These are phyloP conservation scores for Tympanuchus pallidicinctus DNA, from an alignment of 2,113 vertebrate species.

Conservation along the genomic window DNA sequence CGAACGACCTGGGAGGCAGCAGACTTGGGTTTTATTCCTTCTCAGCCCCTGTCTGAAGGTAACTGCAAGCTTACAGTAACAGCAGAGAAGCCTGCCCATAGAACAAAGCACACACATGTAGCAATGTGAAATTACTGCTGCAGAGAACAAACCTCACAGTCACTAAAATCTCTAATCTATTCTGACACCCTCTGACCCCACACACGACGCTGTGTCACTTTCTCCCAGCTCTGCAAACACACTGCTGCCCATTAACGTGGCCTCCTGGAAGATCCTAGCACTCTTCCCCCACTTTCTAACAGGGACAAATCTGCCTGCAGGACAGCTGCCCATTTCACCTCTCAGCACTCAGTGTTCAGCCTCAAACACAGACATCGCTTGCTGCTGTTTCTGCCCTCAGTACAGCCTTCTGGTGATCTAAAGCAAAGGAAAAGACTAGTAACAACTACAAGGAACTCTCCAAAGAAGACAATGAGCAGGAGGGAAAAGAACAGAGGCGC, in stretches of 20 bases:
- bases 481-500: neutral
- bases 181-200: neutral
- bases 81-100: neutral
- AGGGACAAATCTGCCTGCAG: neutral
- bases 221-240: neutral
- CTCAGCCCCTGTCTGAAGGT: neutral
- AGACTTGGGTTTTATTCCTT: neutral
- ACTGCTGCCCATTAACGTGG: fast-evolving
- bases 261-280: neutral
- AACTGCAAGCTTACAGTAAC: neutral
- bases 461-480: neutral
- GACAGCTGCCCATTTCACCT: neutral
- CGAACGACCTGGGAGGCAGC: fast-evolving
- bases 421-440: neutral
- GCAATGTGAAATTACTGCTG: slow-evolving; percentile 13
- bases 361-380: fast-evolving
- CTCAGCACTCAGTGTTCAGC: neutral
- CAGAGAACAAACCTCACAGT: neutral
- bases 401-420: neutral
- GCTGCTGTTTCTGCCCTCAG: neutral
- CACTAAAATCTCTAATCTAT: neutral
- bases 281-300: fast-evolving
- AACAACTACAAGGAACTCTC: neutral
- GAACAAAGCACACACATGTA: slow-evolving; percentile 26
- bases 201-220: fast-evolving